A percentile compares a stretch with the other conserved stretches of the same genome.
Evolutionary conservation across 2,797 vertebrate genomes (phyloP).

Genomic region (Enteromius treurensis): DNA sequence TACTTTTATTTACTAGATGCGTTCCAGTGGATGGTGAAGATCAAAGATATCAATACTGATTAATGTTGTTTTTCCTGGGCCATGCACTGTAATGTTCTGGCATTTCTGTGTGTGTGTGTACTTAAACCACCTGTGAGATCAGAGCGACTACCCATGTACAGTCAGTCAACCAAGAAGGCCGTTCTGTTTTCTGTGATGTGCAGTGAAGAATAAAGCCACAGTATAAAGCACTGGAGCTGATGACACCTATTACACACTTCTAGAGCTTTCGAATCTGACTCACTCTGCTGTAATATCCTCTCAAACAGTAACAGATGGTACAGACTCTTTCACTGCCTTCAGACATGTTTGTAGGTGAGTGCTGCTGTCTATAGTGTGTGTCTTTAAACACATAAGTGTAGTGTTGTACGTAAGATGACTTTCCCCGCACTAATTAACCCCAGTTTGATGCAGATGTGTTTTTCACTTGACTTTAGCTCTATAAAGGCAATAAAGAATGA

Average conservation of each 20-base stretch:
- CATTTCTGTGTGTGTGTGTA: not conserved
- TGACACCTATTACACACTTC: constrained; percentile 45
- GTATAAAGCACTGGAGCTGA: constrained; percentile 25
- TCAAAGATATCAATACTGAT: not conserved
- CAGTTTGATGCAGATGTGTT: constrained; percentile 2
- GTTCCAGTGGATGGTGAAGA: not conserved
- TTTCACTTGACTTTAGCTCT: not conserved
- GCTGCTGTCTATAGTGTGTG: constrained; percentile 56
- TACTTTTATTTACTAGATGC: not conserved
- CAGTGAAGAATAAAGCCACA: constrained; percentile 40
- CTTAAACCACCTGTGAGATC: not conserved
- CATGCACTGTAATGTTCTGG: not conserved
- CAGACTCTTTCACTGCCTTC: constrained; percentile 13
- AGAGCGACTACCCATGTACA: not conserved
- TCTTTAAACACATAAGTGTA: constrained; percentile 32
- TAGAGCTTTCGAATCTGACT: constrained; percentile 54
- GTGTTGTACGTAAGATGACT: constrained; percentile 18
- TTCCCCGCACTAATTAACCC: not conserved
- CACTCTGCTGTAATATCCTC: constrained; percentile 51
- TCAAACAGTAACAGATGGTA: constrained; percentile 58
- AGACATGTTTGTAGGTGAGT: constrained; percentile 26
- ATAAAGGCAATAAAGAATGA: not conserved
- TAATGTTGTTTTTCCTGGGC: not conserved
- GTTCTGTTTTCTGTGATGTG: constrained; percentile 21
- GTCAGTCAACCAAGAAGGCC: constrained; percentile 10